Base-by-base conservation (phyloP, 2,797 vertebrate species). In the Spondyliosoma cantharus region DNA sequence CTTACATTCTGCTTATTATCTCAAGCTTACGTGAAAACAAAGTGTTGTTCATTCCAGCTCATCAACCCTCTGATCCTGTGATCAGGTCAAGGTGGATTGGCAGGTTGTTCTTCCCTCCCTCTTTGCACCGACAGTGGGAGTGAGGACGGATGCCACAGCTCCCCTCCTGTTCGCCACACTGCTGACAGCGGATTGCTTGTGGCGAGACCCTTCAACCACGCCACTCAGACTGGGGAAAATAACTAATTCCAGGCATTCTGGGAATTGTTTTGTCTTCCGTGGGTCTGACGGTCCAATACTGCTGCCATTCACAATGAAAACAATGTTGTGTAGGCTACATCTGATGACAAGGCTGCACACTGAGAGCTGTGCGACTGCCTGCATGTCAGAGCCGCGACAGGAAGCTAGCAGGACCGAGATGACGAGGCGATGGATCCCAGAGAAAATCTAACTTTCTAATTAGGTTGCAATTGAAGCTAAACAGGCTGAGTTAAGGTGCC, bases 231-330 rank as follows among this genome's bases (percentile, higher is more conserved):
- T 70, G 66, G 68, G 37, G 66, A 57, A 74, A 72, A 88, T 9
- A 83, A 62, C 67, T 72, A 37, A 93, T 92, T 94, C 92, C 88
- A 80, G 76, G 74, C 87, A 92, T 94, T 93, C 89, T 89, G 81
- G 63, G 86, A 88, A 91, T 91, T 89, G 85, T 90, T 93, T 81
- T 64, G 84, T 91, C 87, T 87, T 89, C 73, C 64, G 82, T 91
- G 88, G 74, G 68, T 85, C 85, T 71, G 81, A 86, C 78, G 71
- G 70, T 68, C 74, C 56, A 59, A 81, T 72, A 56, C 68, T 85
- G 68, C 74, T 73, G 74, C 71, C 74, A 71, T 79, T 84, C 76
- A 74, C 70, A 65, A 22, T 63, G 82, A 66, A 58, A 89, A 87
- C 81, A 81, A 81, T 76, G 76, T 70, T 78, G 82, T 63, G 74